These are phyloP conservation scores for Cephalotes varians DNA, from an alignment of 2,888 invertebrate genomes.

Conservation along the genomic window DNA sequence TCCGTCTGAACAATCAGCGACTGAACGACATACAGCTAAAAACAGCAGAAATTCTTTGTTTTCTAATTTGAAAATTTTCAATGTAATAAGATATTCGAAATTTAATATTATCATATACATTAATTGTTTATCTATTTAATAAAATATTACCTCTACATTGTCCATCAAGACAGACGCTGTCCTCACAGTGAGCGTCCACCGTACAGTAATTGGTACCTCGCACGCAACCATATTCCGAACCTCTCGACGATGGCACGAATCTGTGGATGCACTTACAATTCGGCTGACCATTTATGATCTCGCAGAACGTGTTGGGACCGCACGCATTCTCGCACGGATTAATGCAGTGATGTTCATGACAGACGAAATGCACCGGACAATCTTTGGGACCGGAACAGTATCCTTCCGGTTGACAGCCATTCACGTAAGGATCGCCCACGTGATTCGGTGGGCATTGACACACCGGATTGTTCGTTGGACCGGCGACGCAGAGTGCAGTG, in stretches of 20 bases:
- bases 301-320: constrained; percentile 93
- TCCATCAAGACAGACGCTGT: constrained; percentile 92
- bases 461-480: constrained; percentile 89
- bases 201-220: constrained; percentile 90
- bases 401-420: constrained; percentile 93
- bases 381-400: constrained; percentile 92
- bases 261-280: constrained; percentile 93
- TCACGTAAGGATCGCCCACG: constrained; percentile 91
- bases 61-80: not conserved
- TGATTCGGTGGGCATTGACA: constrained; percentile 93
- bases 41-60: constrained; percentile 16
- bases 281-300: constrained; percentile 91
- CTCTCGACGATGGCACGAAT: constrained; percentile 90
- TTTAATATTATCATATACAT: not conserved
- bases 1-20: constrained; percentile 92
- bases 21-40: constrained; percentile 89
- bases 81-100: not conserved
- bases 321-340: constrained; percentile 94
- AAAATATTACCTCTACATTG: constrained; percentile 90
- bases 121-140: not conserved
- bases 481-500: constrained; percentile 92
- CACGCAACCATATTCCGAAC: constrained; percentile 90
- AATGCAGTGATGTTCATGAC: constrained; percentile 90
- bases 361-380: constrained; percentile 92
- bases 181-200: constrained; percentile 92